Evolutionary conservation across 2,797 vertebrate genomes (phyloP), one percentile per base, ranked within the genome.

Genomic region (Schizothorax lantsangensis): DNA sequence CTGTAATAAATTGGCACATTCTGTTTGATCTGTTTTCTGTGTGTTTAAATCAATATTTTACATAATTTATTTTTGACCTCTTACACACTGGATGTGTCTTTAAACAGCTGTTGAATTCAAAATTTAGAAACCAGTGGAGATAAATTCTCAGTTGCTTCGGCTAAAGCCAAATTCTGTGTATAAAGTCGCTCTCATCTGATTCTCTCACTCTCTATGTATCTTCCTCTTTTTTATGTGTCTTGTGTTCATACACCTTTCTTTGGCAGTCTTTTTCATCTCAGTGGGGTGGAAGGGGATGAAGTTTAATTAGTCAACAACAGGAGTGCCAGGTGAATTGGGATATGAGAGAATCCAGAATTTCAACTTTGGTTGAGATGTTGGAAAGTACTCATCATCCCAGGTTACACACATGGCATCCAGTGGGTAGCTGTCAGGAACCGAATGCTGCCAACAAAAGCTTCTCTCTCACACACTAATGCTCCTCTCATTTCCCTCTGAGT

Each of bases 271-370:
- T 43, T n/a, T 69, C 30, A 52, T 84, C 73, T 66, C 4, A 5
- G 12, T 78, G 10, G 62, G 9, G 73, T 19, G 21, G 57, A 64
- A 83, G 26, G 57, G 21, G 59, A 36, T 12, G 23, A 59, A 78
- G 73, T 84, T 78, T 54, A 84, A 62, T 84, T 33, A 66, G 30
- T 1, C 40, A 66, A 33, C 54, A 75, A 49, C 40, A 77, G 30
- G 59, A 64, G 40, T 77, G 73, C 23, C 69, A 84, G 3, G 15
- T 84, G 45, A 78, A 52, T 36, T 38, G 10, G 45, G 47, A 3
- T 30, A 59, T 23, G 30, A 75, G 26, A 43, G n/a, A 74, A 83
- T 45, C n/a, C 40, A 83, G 40, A 33, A 62, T 74, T 26, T 66
- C 21, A n/a, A 30, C 72, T 84, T 84, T 38, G 12, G 57, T 36